Evolutionary conservation across 1,140 invertebrate genomes (phyloP), one percentile per base, ranked within the genome.

Genomic region (Eriocheir sinensis): DNA sequence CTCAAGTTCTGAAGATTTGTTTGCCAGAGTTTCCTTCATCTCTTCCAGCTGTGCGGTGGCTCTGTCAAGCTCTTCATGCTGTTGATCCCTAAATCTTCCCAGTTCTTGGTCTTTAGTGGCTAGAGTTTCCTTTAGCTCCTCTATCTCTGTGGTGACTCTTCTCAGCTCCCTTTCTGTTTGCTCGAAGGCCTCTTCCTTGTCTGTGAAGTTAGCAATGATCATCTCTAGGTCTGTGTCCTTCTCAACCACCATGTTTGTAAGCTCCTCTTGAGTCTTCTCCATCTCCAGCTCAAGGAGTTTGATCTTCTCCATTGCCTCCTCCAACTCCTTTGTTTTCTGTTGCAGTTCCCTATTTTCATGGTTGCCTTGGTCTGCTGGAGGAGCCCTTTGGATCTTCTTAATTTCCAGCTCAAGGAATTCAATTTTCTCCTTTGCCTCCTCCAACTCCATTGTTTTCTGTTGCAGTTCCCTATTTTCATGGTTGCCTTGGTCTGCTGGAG

Each of bases 141-240:
- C 40, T n/a, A 32, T 21, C 15, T 93, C 21, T 30, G 8, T 9
- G 3, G 27, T 40, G 2, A 41, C 41, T 40, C 12, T 38, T 32
- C 88, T 8, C 30, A 94, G 30, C 27, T 81, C 72, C 1, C 34
- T 91, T 32, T 85, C 44, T 91, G 21, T 85, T 21, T 81, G 53
- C 44, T 94, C 93, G n/a, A 94, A 81, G 30, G 88, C 38, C 34
- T 94, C 93, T 85, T 94, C 93, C 86, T 94, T 94, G 1, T 83
- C 89, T n/a, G 30, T 90, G 44, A 94, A 94, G 36, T 94, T 94
- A 6, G 93, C 85, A 21, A 94, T 94, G 9, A 90, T 34, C 41
- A 90, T 48, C 41, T 94, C 93, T 34, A 94, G 38, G 38, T 94
- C 93, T 83, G n/a, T 94, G 15, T 94, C 93, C n/a, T 94, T 94